phyloP scores from a whole-genome alignment of 2,113 vertebrate species.

The Laticauda colubrina region DNA sequence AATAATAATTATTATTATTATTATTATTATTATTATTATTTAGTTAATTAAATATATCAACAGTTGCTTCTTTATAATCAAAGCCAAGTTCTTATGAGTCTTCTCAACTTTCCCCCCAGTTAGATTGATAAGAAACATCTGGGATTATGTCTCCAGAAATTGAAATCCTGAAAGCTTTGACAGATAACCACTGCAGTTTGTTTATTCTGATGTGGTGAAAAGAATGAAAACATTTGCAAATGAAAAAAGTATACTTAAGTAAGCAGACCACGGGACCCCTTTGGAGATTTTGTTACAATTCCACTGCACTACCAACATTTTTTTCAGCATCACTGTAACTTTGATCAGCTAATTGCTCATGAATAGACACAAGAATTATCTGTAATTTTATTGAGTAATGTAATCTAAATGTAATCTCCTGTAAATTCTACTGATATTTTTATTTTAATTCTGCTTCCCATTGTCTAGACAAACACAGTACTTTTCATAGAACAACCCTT shows the following conservation, averaged over 20 bases:
- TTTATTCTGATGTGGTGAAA: neutral
- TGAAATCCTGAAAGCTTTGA: neutral
- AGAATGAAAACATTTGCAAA: neutral
- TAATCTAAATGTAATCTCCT: neutral
- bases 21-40: too few relatives aligned
- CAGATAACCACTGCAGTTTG: neutral
- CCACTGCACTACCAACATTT: neutral
- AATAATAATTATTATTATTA: too few relatives aligned
- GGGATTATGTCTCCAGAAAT: neutral
- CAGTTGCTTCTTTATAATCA: neutral
- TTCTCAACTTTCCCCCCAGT: neutral
- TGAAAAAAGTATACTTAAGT: neutral
- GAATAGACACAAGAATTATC: neutral
- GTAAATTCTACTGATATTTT: neutral
- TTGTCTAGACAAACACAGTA: neutral
- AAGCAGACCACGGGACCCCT: neutral
- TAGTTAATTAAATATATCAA: neutral
- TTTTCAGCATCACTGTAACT: neutral
- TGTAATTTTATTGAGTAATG: neutral
- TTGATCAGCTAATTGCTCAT: neutral
- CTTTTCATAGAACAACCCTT: neutral
- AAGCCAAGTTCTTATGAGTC: neutral
- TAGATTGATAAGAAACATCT: neutral
- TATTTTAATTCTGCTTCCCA: neutral
- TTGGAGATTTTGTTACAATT: neutral